Conservation (phyloP, 2,113 vertebrate species). For the Microtus oregoni region DNA sequence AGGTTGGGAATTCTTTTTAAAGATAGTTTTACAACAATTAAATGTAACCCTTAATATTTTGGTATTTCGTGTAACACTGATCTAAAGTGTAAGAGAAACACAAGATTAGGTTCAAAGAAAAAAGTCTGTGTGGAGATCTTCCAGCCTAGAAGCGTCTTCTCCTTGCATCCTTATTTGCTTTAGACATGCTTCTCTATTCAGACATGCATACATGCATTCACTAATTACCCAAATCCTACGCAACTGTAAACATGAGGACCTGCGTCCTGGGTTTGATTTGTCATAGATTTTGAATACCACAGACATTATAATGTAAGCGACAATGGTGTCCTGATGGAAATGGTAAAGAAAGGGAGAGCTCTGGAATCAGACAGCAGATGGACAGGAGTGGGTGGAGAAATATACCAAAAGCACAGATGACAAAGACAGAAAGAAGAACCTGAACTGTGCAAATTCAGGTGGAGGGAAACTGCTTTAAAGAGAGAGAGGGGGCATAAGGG, state of each 20-base stretch:
- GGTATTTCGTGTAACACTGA: neutral
- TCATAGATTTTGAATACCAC: neutral
- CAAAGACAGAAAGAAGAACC: neutral
- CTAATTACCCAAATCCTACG: neutral
- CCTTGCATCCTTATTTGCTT: neutral
- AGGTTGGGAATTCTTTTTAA: neutral
- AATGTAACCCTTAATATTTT: neutral
- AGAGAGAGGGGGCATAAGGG: rapidly evolving
- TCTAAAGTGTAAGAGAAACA: neutral
- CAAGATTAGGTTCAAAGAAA: neutral
- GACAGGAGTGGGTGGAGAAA: neutral
- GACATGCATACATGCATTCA: neutral
- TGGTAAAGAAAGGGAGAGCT: neutral
- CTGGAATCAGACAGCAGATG: neutral
- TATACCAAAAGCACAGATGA: neutral
- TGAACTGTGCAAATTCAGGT: neutral
- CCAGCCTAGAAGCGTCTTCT: neutral
- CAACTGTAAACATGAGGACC: neutral
- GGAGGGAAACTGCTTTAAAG: neutral
- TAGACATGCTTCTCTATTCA: neutral
- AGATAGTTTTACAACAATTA: neutral
- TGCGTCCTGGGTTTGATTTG: neutral
- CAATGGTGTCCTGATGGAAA: neutral
- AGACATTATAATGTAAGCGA: neutral
- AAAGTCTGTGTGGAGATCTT: neutral